A percentile compares a stretch with the other conserved stretches of the same genome.
Evolutionary conservation across 1,140 invertebrate genomes (phyloP).

Genomic region (Dinoponera quadriceps): DNA sequence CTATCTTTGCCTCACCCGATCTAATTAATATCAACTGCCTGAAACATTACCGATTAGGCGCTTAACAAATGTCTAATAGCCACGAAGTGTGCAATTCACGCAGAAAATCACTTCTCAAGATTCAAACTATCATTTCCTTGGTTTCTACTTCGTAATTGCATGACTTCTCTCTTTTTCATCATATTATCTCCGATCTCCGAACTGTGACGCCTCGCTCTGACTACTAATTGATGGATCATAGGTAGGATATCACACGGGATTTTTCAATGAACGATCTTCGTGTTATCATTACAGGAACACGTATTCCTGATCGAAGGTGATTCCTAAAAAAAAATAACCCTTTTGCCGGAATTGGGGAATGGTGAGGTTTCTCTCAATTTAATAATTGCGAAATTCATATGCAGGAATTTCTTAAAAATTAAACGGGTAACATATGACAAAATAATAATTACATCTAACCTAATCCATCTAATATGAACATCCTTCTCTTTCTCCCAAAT

Average conservation of each 20-base stretch:
- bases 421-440: neutral
- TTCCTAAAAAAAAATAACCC: neutral
- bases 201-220: neutral
- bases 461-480: too few relatives aligned
- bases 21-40: too few relatives aligned
- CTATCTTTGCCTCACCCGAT: too few relatives aligned
- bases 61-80: too few relatives aligned
- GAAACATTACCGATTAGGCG: too few relatives aligned
- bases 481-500: too few relatives aligned
- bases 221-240: slow-evolving; percentile 28
- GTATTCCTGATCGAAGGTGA: neutral
- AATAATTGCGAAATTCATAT: neutral
- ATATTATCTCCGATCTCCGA: neutral
- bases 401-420: neutral
- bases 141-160: slow-evolving; percentile 3
- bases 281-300: neutral
- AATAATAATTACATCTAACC: neutral
- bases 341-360: neutral
- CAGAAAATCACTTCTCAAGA: too few relatives aligned
- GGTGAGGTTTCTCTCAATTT: neutral
- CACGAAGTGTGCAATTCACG: too few relatives aligned
- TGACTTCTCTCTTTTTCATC: neutral
- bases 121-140: neutral
- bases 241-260: neutral
- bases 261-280: neutral